Evolutionary conservation across 2,113 vertebrate species (phyloP).

Genomic region (Lanius ludovicianus): DNA sequence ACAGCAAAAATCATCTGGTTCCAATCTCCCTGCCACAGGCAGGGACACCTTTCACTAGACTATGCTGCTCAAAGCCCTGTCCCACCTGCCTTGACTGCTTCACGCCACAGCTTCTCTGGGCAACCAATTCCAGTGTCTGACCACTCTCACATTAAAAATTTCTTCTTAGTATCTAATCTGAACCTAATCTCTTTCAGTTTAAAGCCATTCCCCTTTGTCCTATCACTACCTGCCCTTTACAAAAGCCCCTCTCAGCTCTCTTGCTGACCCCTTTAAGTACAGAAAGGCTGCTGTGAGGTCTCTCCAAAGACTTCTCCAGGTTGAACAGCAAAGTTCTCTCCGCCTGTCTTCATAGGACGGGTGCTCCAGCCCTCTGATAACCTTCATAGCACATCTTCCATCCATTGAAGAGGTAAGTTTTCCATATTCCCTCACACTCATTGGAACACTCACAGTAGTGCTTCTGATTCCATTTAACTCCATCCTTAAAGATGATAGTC

Average conservation of each 20-base stretch:
- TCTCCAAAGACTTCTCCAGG: neutral
- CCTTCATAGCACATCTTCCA: neutral
- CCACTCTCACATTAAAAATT: neutral
- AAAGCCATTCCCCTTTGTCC: neutral
- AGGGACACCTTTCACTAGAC: neutral
- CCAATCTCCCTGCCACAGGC: neutral
- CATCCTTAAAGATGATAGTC: neutral
- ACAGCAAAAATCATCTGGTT: neutral
- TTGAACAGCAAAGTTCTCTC: neutral
- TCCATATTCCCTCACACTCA: neutral
- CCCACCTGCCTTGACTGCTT: neutral
- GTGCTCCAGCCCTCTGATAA: neutral
- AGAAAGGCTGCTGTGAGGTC: neutral
- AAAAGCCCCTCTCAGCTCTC: neutral
- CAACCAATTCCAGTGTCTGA: neutral
- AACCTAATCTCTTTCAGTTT: neutral
- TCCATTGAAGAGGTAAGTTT: neutral
- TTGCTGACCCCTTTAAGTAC: neutral
- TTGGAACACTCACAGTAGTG: neutral
- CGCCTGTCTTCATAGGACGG: neutral
- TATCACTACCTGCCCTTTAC: neutral
- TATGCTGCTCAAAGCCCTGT: neutral
- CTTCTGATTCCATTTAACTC: neutral
- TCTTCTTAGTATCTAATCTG: neutral
- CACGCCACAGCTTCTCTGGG: neutral